Percentiles rank a stretch among this genome's conserved stretches.
Evolutionary conservation across 2,113 vertebrate species (phyloP).

Genomic region (Pantherophis guttatus): DNA sequence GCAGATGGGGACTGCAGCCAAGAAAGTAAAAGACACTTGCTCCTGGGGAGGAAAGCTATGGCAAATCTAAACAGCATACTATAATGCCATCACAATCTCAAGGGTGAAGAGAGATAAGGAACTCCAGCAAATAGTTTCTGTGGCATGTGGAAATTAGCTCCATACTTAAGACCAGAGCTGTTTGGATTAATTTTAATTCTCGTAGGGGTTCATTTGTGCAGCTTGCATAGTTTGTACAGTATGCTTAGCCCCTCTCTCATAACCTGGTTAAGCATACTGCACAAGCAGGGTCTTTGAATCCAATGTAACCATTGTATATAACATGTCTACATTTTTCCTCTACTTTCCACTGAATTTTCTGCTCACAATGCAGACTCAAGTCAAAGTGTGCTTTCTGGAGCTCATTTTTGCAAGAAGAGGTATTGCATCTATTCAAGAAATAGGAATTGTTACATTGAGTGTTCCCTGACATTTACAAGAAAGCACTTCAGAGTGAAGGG

Average conservation of each 20-base stretch:
- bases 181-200: not conserved
- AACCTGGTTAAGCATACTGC: not conserved
- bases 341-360: conserved; percentile 6
- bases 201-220: not conserved
- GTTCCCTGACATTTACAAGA: conserved; percentile 18
- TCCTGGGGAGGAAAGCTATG: no score
- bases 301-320: conserved; percentile 11
- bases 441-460: conserved; percentile 3
- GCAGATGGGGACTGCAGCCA: no score
- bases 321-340: conserved; percentile 5
- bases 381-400: conserved; percentile 4
- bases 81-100: not conserved
- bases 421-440: not conserved
- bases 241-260: not conserved
- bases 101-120: not conserved
- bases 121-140: not conserved
- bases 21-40: no score
- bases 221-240: not conserved
- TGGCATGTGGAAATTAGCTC: not conserved
- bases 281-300: not conserved
- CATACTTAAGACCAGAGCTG: not conserved
- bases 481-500: conserved; percentile 33
- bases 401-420: not conserved
- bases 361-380: conserved; percentile 21
- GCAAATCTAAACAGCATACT: not conserved